Conservation (phyloP, 2,888 invertebrate species). For the Tenthredo amoena region DNA sequence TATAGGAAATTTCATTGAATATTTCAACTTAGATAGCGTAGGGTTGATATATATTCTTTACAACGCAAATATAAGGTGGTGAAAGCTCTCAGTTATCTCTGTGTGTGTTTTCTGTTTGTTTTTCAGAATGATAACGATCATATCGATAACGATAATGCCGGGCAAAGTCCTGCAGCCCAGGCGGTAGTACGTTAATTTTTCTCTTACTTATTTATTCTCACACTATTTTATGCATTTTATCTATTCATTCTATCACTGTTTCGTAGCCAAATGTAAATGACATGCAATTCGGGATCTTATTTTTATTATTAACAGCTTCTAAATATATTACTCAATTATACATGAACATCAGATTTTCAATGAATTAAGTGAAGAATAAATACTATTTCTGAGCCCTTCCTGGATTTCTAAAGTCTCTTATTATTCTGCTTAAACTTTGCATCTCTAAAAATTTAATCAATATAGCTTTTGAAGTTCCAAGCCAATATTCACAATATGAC, state of each 20-base stretch:
- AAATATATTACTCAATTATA: background rate
- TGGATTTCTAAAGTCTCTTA: background rate
- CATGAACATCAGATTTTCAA: background rate
- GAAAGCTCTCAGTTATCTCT: conserved; percentile 73
- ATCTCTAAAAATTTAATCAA: background rate
- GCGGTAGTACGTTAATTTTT: conserved; percentile 77
- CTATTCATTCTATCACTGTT: conserved; percentile 38
- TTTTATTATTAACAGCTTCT: background rate
- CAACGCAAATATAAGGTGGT: conserved; percentile 34
- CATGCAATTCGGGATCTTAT: background rate
- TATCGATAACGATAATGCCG: conserved; percentile 78
- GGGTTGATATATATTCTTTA: conserved; percentile 38
- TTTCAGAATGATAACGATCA: conserved; percentile 78
- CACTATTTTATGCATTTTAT: conserved; percentile 52
- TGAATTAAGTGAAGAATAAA: background rate
- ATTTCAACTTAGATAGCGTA: conserved; percentile 40
- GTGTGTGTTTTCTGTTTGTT: conserved; percentile 76
- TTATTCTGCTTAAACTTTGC: background rate
- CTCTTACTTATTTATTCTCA: conserved; percentile 62
- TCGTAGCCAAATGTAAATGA: conserved; percentile 50
- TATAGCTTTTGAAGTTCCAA: background rate
- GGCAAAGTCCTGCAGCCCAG: conserved; percentile 78
- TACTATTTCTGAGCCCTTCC: background rate
- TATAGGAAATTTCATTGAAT: conserved; percentile 39
- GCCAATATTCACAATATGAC: background rate